Evolutionary conservation across 2,888 invertebrate species (phyloP).

Genomic region (Ennomos quercinarius): DNA sequence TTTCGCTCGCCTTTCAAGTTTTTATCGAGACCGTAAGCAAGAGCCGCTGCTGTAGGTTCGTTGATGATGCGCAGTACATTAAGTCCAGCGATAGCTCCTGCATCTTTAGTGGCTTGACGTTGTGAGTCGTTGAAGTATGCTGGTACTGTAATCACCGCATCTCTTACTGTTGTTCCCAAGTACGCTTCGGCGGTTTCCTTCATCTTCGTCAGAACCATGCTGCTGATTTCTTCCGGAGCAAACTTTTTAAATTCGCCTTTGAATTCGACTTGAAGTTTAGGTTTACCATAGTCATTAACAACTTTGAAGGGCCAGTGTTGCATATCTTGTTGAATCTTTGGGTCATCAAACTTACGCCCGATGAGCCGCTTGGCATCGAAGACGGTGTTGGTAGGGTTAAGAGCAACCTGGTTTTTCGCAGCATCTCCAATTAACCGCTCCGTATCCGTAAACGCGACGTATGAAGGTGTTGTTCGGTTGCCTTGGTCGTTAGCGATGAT

Average conservation of each 20-base stretch:
- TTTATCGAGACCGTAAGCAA: conserved; percentile 90
- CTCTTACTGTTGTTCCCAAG: conserved; percentile 87
- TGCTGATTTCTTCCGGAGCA: conserved; percentile 89
- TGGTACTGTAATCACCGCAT: conserved; percentile 92
- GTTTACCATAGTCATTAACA: conserved; percentile 87
- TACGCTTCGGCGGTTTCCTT: conserved; percentile 90
- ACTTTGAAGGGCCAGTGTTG: conserved; percentile 94
- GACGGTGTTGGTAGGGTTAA: conserved; percentile 91
- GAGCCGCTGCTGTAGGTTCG: conserved; percentile 91
- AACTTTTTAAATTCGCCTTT: conserved; percentile 88
- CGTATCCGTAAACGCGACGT: conserved; percentile 94
- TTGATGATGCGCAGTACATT: conserved; percentile 94
- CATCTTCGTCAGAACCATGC: conserved; percentile 86
- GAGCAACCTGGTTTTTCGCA: conserved; percentile 93
- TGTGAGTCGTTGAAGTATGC: conserved; percentile 92
- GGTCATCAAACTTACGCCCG: conserved; percentile 91
- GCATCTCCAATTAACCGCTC: conserved; percentile 95
- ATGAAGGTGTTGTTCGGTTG: conserved; percentile 94
- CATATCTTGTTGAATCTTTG: conserved; percentile 91
- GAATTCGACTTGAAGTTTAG: conserved; percentile 88
- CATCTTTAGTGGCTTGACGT: conserved; percentile 92
- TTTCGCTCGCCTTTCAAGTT: conserved; percentile 87
- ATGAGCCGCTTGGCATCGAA: conserved; percentile 91
- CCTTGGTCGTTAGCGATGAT: conserved; percentile 96
- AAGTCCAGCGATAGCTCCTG: conserved; percentile 90